These are phyloP conservation scores for Pao palembangensis DNA, from an alignment of 2,113 vertebrate species.

Conservation along the genomic window DNA sequence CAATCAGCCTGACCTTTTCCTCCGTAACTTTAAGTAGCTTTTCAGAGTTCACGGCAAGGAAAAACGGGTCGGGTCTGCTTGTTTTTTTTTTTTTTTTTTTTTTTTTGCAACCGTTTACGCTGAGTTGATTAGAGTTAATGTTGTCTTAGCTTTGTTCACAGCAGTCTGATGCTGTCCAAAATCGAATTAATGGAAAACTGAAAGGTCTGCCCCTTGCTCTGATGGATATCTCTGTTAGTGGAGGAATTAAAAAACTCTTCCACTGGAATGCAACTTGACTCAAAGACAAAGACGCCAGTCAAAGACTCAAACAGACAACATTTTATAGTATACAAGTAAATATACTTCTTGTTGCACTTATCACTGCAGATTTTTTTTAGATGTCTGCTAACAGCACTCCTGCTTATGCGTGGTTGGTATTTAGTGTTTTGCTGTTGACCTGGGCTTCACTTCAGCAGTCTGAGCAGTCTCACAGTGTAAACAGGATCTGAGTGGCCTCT, in stretches of 20 bases:
- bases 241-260: conserved; percentile 9
- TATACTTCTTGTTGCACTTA: too few species aligned
- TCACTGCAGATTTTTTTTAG: neutral
- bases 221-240: conserved; percentile 38
- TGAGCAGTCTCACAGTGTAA: conserved; percentile 13
- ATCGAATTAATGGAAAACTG: conserved; percentile 44
- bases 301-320: neutral
- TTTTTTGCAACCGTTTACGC: conserved; percentile 2
- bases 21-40: conserved; percentile 47
- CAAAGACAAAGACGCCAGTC: neutral
- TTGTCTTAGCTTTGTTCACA: conserved; percentile 32
- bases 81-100: conserved; percentile 3
- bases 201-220: conserved; percentile 38
- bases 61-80: conserved; percentile 5
- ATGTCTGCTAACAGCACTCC: neutral
- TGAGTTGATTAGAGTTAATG: conserved; percentile 36
- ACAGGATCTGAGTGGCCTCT: conserved; percentile 56
- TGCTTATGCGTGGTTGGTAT: neutral
- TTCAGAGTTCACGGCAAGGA: conserved; percentile 32
- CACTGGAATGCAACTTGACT: conserved; percentile 2
- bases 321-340: neutral
- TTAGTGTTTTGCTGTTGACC: conserved; percentile 33
- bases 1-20: conserved; percentile 60
- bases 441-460: conserved; percentile 7
- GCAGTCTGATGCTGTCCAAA: conserved; percentile 21